A percentile compares a stretch with the other conserved stretches of the same genome.
Conservation (phyloP, 2,797 vertebrate genomes). For the Epinephelus malabaricus region DNA sequence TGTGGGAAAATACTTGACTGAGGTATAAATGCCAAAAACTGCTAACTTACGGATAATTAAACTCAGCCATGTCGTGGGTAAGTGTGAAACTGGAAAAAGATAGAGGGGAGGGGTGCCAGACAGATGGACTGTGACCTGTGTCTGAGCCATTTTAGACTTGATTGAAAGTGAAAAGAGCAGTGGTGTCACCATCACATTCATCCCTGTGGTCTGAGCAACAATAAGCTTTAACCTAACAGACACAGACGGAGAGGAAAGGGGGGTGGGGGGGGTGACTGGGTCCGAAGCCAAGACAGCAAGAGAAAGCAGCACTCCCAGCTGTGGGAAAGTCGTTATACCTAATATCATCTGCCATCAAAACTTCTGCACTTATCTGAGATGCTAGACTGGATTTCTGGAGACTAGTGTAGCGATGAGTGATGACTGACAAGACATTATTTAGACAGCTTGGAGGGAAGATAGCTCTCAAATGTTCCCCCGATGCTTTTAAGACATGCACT, state of each 20-base stretch:
- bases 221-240: conserved; percentile 58
- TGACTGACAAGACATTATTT: conserved; percentile 57
- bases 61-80: conserved; percentile 8
- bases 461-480: conserved; percentile 43
- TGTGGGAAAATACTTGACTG: background rate
- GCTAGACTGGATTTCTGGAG: conserved; percentile 31
- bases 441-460: conserved; percentile 37
- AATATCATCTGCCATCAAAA: conserved; percentile 44
- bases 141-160: conserved; percentile 62
- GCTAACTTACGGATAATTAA: conserved; percentile 46
- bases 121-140: conserved; percentile 55
- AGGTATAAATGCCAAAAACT: conserved; percentile 21
- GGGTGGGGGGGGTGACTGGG: background rate
- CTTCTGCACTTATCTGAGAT: conserved; percentile 41
- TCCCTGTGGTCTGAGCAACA: conserved; percentile 61
- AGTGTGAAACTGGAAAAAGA: conserved; percentile 41
- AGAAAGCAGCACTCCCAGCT: conserved; percentile 12
- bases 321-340: conserved; percentile 23
- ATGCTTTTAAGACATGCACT: conserved; percentile 58
- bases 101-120: conserved; percentile 28
- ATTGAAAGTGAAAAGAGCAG: conserved; percentile 77
- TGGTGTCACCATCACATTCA: conserved; percentile 64
- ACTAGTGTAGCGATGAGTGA: conserved; percentile 33
- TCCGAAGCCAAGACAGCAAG: conserved; percentile 8
- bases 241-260: conserved; percentile 5